These are phyloP conservation scores for Onychomys torridus DNA, from an alignment of 2,797 vertebrate species.

Conservation along the genomic window DNA sequence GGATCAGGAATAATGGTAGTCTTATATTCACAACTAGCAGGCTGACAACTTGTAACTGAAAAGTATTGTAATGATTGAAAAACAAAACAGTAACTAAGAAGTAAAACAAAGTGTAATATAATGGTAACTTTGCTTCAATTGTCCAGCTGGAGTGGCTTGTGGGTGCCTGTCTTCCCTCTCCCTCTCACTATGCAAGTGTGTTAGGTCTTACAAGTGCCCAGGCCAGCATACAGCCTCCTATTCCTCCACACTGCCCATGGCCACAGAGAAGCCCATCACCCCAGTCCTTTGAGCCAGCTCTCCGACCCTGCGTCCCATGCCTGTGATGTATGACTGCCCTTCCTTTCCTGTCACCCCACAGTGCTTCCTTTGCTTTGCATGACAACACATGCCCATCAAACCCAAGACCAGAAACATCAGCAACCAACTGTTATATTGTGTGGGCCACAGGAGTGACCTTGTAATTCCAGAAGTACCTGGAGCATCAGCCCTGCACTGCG, in stretches of 20 bases:
- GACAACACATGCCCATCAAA: background rate
- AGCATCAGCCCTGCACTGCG: background rate
- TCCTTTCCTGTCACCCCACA: background rate
- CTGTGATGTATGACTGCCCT: fast-evolving
- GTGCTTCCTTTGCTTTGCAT: background rate
- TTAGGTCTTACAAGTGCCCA: background rate
- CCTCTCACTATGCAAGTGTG: background rate
- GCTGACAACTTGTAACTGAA: background rate
- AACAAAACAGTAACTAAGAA: background rate
- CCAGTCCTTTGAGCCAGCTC: background rate
- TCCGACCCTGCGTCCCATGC: background rate
- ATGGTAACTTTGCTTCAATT: background rate
- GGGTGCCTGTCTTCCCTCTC: background rate
- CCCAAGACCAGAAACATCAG: background rate
- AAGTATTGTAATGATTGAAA: background rate
- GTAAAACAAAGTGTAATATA: background rate
- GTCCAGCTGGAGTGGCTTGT: fast-evolving
- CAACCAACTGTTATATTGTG: background rate
- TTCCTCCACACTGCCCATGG: background rate
- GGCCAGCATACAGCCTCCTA: background rate
- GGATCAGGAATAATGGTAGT: background rate
- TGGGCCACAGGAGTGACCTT: background rate
- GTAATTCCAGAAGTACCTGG: background rate
- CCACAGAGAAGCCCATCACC: background rate
- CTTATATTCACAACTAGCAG: background rate